Evolutionary conservation across 2,113 vertebrate species (phyloP).

Genomic region (Odocoileus hemionus): DNA sequence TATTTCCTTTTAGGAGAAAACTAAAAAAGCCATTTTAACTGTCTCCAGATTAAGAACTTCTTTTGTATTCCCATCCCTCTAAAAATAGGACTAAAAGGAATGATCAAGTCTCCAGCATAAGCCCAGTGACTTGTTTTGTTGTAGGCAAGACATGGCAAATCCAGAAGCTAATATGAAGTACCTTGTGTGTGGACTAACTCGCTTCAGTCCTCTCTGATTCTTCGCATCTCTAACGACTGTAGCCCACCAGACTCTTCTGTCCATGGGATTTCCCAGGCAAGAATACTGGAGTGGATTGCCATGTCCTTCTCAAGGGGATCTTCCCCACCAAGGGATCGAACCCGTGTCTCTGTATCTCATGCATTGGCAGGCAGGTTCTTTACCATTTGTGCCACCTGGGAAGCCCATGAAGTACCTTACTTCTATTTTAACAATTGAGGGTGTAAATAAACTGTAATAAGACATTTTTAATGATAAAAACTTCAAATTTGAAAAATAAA

Average conservation of each 20-base stretch:
- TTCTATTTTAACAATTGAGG: not conserved
- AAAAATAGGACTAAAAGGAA: constrained; percentile 16
- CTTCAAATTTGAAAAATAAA: constrained; percentile 4
- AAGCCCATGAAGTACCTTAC: not conserved
- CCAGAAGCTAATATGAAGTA: not conserved
- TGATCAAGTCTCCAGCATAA: not conserved
- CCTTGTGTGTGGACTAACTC: not conserved
- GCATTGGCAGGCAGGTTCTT: not conserved
- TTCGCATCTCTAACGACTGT: not conserved
- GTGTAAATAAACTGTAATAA: not conserved
- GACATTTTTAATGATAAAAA: constrained; percentile 20
- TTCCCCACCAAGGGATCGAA: not conserved
- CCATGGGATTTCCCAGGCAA: not conserved
- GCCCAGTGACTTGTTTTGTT: not conserved
- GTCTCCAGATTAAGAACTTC: constrained; percentile 8
- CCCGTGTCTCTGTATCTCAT: not conserved
- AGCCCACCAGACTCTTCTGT: not conserved
- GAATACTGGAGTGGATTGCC: not conserved
- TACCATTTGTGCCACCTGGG: not conserved
- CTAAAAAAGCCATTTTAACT: constrained; percentile 3
- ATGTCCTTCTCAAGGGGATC: not conserved
- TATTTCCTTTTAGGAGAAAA: constrained; percentile 10
- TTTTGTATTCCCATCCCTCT: not conserved
- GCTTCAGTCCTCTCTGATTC: not conserved
- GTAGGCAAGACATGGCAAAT: not conserved